Evolutionary conservation across 1,140 invertebrate species (phyloP).

Genomic region (Mylabris phalerata): DNA sequence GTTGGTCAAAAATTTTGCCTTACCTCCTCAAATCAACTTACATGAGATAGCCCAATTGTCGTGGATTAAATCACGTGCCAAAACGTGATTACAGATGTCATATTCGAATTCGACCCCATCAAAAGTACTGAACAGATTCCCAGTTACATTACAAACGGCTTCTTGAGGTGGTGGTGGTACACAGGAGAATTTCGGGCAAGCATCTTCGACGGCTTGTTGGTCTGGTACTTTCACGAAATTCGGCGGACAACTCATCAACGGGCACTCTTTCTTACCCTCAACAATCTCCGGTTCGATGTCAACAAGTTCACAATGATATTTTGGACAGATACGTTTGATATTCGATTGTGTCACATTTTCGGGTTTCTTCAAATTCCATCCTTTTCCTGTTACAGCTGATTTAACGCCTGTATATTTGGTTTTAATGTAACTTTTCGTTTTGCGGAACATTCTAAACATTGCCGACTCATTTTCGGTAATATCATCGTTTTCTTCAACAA

Average conservation of each 20-base stretch:
- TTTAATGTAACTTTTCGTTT: too few species aligned
- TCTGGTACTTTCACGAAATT: slow-evolving; percentile 43
- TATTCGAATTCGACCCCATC: slow-evolving; percentile 69
- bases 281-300: slow-evolving; percentile 39
- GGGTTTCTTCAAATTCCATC: too few species aligned
- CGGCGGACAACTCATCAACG: slow-evolving; percentile 50
- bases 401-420: too few species aligned
- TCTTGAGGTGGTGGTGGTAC: slow-evolving; percentile 52
- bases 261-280: slow-evolving; percentile 42
- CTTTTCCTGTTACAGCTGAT: too few species aligned
- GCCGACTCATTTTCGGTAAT: slow-evolving; percentile 29
- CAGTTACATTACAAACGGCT: slow-evolving; percentile 63
- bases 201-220: background rate
- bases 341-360: background rate
- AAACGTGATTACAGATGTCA: slow-evolving; percentile 71
- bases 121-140: slow-evolving; percentile 69
- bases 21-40: slow-evolving; percentile 39
- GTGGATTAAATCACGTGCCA: slow-evolving; percentile 59
- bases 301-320: slow-evolving; percentile 48
- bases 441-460: slow-evolving; percentile 9
- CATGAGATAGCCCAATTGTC: slow-evolving; percentile 59
- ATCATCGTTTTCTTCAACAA: too few species aligned
- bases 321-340: slow-evolving; percentile 41
- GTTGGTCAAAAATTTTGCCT: too few species aligned
- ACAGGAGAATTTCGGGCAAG: slow-evolving; percentile 49